Conservation (phyloP, 2,113 vertebrate species). For the Thymallus thymallus region DNA sequence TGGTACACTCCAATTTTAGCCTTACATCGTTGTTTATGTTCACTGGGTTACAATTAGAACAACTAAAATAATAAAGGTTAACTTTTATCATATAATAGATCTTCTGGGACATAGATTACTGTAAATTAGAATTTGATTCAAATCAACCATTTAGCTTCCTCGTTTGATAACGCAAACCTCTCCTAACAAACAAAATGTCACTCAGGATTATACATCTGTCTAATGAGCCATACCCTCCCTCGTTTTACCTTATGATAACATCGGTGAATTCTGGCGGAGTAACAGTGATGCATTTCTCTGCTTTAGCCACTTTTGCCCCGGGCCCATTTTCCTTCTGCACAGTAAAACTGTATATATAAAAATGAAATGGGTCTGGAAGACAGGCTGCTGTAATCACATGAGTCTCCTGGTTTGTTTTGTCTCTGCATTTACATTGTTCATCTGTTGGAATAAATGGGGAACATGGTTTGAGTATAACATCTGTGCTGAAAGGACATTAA, state of each 20-base stretch:
- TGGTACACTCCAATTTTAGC: conserved; percentile 40
- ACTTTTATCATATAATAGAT: neutral
- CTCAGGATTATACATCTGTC: neutral
- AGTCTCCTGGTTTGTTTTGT: rapidly evolving
- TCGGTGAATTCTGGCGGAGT: neutral
- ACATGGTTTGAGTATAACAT: neutral
- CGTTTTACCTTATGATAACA: conserved; percentile 38
- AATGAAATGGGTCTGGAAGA: conserved; percentile 56
- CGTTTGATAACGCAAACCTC: neutral
- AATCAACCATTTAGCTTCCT: neutral
- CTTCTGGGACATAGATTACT: neutral
- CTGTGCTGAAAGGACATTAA: neutral
- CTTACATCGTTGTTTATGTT: neutral
- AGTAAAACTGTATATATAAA: conserved; percentile 41
- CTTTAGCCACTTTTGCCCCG: neutral
- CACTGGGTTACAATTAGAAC: conserved; percentile 41
- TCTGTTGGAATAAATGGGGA: conserved; percentile 29
- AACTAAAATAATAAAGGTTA: conserved; percentile 25
- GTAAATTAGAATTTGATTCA: neutral
- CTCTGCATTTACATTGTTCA: conserved; percentile 24
- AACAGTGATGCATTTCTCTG: conserved; percentile 56
- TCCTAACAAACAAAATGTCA: neutral
- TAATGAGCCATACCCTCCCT: neutral
- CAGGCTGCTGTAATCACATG: conserved; percentile 21
- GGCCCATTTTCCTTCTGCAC: rapidly evolving